Conservation (phyloP, 2,888 invertebrate genomes). For the Eristalis arbustorum region DNA sequence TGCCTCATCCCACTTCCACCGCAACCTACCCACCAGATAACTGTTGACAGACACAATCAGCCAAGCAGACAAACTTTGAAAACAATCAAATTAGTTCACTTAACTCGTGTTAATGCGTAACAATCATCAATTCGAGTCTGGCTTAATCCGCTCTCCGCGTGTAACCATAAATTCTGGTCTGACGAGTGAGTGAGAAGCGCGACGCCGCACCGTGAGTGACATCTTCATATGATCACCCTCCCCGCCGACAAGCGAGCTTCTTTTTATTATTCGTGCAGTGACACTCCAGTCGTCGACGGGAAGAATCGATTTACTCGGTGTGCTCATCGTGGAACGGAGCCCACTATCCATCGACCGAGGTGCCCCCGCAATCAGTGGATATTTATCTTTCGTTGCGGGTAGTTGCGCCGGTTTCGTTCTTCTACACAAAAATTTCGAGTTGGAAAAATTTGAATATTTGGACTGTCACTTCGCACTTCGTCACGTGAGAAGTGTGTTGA, state of each 20-base stretch:
- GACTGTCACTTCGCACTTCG: background rate
- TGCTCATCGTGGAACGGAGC: background rate
- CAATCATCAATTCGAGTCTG: constrained; percentile 1
- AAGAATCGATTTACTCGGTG: constrained; percentile 52
- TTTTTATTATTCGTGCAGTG: background rate
- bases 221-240: constrained; percentile 36
- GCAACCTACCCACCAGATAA: background rate
- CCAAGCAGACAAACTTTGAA: background rate
- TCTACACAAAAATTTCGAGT: background rate
- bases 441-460: too few relatives aligned
- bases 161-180: constrained; percentile 36
- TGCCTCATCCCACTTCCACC: background rate
- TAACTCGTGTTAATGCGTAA: constrained; percentile 9
- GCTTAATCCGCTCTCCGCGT: constrained; percentile 20
- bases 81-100: constrained; percentile 39
- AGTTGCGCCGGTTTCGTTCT: constrained; percentile 40
- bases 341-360: constrained; percentile 1
- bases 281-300: background rate
- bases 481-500: background rate
- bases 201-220: constrained; percentile 7
- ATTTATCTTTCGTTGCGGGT: constrained; percentile 47
- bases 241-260: background rate
- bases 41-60: background rate
- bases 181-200: constrained; percentile 17
- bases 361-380: constrained; percentile 48